These are phyloP conservation scores for Phylloscopus trochilus DNA, from an alignment of 2,113 vertebrate genomes.

Conservation along the genomic window DNA sequence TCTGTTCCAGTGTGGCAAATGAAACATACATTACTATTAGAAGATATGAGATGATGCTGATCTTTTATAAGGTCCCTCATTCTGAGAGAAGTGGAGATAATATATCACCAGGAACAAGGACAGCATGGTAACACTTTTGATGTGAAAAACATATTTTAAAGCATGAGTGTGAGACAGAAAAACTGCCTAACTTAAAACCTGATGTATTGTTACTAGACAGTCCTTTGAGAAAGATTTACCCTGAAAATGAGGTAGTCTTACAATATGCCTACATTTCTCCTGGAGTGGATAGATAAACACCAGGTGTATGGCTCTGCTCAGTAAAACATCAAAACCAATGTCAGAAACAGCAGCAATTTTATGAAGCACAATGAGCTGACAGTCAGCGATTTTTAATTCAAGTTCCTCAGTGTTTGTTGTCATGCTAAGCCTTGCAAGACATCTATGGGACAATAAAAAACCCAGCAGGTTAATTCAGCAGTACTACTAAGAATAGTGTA, in stretches of 20 bases:
- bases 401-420: not conserved
- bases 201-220: not conserved
- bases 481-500: not conserved
- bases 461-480: not conserved
- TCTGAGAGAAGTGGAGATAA: not conserved
- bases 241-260: not conserved
- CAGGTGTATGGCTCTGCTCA: not conserved
- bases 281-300: not conserved
- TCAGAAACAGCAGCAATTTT: not conserved
- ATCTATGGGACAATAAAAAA: not conserved
- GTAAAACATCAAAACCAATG: not conserved
- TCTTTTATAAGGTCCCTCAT: not conserved
- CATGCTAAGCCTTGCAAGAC: not conserved
- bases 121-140: not conserved
- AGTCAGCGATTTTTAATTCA: not conserved
- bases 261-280: not conserved
- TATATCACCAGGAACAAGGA: not conserved
- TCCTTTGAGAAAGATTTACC: not conserved
- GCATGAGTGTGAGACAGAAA: not conserved
- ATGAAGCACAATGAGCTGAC: not conserved
- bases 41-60: not conserved
- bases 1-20: constrained; percentile 13
- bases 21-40: constrained; percentile 30
- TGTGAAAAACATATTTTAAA: constrained; percentile 12
- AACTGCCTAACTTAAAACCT: not conserved